phyloP scores from a whole-genome alignment of 2,888 invertebrate genomes.

The Cryptocheilus praepositus region DNA sequence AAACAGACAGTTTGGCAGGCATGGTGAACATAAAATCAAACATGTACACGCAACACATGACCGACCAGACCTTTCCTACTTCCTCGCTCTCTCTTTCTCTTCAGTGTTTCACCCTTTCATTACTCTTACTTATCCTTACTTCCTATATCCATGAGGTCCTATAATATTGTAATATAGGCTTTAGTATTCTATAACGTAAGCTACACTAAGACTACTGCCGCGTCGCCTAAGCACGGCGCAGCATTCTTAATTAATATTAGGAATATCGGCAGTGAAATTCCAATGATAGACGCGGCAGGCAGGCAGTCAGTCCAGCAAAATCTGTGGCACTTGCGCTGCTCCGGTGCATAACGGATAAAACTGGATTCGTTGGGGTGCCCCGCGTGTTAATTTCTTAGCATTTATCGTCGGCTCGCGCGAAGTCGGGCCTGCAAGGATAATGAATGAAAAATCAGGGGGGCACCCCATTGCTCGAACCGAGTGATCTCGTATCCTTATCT shows the following conservation, averaged over 20 bases:
- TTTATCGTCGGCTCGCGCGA: slow-evolving; percentile 50
- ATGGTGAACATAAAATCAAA: slow-evolving; percentile 61
- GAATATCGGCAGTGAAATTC: slow-evolving; percentile 76
- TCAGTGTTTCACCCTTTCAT: slow-evolving; percentile 30
- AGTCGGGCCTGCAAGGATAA: slow-evolving; percentile 51
- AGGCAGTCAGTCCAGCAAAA: slow-evolving; percentile 67
- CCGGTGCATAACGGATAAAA: slow-evolving; percentile 58
- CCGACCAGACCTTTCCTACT: slow-evolving; percentile 52
- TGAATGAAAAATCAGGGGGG: slow-evolving; percentile 62
- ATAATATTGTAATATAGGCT: slow-evolving; percentile 69
- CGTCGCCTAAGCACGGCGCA: slow-evolving; percentile 62
- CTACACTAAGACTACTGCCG: slow-evolving; percentile 67
- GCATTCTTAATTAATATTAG: slow-evolving; percentile 67
- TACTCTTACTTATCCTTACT: slow-evolving; percentile 51
- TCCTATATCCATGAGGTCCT: slow-evolving; percentile 62
- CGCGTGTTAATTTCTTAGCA: slow-evolving; percentile 55
- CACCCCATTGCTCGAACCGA: slow-evolving; percentile 67
- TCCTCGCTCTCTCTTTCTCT: slow-evolving; percentile 34
- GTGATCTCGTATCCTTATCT: slow-evolving; percentile 53
- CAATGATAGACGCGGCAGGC: slow-evolving; percentile 72
- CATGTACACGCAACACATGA: slow-evolving; percentile 57
- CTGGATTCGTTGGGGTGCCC: slow-evolving; percentile 56
- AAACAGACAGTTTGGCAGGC: slow-evolving; percentile 72
- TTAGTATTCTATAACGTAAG: slow-evolving; percentile 66
- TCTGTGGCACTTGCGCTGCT: slow-evolving; percentile 67